Base-by-base conservation (phyloP, 2,888 invertebrate species). In the Pantelozetes paolii region DNA sequence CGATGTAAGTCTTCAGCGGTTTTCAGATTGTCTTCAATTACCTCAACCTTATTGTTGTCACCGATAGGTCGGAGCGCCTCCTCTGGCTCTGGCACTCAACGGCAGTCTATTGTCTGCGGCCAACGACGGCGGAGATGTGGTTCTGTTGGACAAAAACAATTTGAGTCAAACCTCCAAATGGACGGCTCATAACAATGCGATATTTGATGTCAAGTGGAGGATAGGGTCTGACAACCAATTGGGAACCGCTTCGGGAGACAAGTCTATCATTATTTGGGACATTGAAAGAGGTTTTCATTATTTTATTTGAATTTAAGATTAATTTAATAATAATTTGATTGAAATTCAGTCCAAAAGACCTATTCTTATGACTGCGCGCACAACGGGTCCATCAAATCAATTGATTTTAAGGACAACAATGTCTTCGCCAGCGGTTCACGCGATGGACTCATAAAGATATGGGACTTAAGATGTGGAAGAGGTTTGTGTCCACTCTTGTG, bases 191-290 rank as follows among this genome's bases (percentile, higher is more conserved):
- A 87, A 86, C 79, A 94, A 94, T 85, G 94, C 94, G 0, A 89
- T 94, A 42, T 94, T 94, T 81, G 94, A 94, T 82, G 81, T 94
- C 72, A 89, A 90, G 0, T 95, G 94, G 94, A 88, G 89, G 84
- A 89, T 89, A 0, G 86, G 87, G 0, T 86, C 89, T 48, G 79
- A 87, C 87, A 86, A 89, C 59, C 69, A 88, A 79, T 85, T 94
- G 75, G 87, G 94, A 0, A 93, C 93, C 5, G 92, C 90, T 0
- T 92, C 93, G 59, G 89, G 89, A 81, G 94, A 94, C 82, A 91
- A 92, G 81, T 89, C 90, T 0, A 89, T 90, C 0, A 86, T 87
- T 74, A 84, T 94, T 23, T 93, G 92, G 89, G 90, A 92, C 32
- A 57, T 75, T 80, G 20, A 71, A 5, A 54, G 32, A 50, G 32